Conservation (phyloP, 1,140 invertebrate genomes). For the Drosophila sturtevanti region DNA sequence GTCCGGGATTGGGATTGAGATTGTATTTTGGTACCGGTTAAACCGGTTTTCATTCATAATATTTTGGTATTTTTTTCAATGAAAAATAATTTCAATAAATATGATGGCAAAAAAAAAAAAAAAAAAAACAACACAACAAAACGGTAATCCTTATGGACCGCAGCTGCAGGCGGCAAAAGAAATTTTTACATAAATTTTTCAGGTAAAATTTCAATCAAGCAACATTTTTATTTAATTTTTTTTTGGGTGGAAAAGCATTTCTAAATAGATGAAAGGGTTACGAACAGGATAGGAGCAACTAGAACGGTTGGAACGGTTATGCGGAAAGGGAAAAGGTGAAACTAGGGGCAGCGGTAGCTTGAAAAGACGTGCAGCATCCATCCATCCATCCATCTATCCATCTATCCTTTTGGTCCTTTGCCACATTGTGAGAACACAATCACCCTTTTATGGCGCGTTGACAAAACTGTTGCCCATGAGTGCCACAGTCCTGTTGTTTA, state of each 20-base stretch:
- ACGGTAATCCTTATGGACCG: constrained; percentile 28
- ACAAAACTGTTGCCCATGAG: constrained; percentile 71
- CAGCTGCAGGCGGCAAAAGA: constrained; percentile 49
- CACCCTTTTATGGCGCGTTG: constrained; percentile 59
- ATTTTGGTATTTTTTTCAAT: constrained; percentile 74
- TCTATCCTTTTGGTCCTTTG: constrained; percentile 50
- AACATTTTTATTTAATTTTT: constrained; percentile 7
- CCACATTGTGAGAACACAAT: constrained; percentile 76
- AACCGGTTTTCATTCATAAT: constrained; percentile 59
- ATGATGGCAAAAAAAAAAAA: constrained; percentile 43
- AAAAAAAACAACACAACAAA: constrained; percentile 22
- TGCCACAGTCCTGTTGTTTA: constrained; percentile 48
- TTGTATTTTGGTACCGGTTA: constrained; percentile 42
- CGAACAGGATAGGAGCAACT: not conserved
- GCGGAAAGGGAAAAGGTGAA: constrained; percentile 1
- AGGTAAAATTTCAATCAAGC: constrained; percentile 78
- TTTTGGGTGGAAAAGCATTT: constrained; percentile 42
- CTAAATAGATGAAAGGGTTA: constrained; percentile 45
- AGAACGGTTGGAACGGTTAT: not conserved
- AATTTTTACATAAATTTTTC: constrained; percentile 44
- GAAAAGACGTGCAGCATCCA: constrained; percentile 58
- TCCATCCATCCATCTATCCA: not conserved
- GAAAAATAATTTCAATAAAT: constrained; percentile 80
- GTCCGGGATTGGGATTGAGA: constrained; percentile 4
- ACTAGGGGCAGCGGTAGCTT: constrained; percentile 34